These are phyloP conservation scores for Papio anubis DNA, from an alignment of 2,113 vertebrate genomes.

Conservation along the genomic window DNA sequence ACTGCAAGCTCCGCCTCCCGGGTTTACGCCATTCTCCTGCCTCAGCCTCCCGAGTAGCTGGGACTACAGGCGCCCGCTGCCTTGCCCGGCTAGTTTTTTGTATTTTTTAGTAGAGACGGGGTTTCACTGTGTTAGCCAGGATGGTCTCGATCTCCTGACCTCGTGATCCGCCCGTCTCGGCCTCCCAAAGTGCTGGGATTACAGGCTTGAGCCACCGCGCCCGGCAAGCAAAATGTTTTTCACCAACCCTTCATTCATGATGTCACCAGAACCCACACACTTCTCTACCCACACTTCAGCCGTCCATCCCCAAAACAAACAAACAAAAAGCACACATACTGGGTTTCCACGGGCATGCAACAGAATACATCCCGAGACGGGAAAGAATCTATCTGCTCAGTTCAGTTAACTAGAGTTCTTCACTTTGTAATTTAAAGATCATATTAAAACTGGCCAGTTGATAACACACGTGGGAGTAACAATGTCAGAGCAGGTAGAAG, in stretches of 20 bases:
- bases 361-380: slow-evolving; percentile 38
- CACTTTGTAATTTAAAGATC: slow-evolving; percentile 44
- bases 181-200: too few relatives aligned
- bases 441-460: slow-evolving; percentile 27
- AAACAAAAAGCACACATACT: neutral
- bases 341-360: slow-evolving; percentile 10
- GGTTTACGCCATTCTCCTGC: too few relatives aligned
- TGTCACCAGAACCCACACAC: neutral
- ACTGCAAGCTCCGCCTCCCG: too few relatives aligned
- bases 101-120: too few relatives aligned
- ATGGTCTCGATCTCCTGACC: too few relatives aligned
- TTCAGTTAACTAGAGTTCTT: slow-evolving; percentile 51
- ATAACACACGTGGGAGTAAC: neutral
- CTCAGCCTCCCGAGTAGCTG: too few relatives aligned
- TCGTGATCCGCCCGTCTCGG: too few relatives aligned
- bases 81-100: too few relatives aligned
- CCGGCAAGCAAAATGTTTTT: neutral
- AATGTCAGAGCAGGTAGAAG: neutral
- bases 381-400: slow-evolving; percentile 35
- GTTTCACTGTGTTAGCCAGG: too few relatives aligned
- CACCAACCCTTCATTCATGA: neutral
- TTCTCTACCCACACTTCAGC: neutral
- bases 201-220: too few relatives aligned
- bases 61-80: too few relatives aligned
- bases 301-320: neutral